Percentiles rank a stretch among this genome's conserved stretches.
phyloP scores from a whole-genome alignment of 2,113 vertebrate species.

The Hydropotes inermis region DNA sequence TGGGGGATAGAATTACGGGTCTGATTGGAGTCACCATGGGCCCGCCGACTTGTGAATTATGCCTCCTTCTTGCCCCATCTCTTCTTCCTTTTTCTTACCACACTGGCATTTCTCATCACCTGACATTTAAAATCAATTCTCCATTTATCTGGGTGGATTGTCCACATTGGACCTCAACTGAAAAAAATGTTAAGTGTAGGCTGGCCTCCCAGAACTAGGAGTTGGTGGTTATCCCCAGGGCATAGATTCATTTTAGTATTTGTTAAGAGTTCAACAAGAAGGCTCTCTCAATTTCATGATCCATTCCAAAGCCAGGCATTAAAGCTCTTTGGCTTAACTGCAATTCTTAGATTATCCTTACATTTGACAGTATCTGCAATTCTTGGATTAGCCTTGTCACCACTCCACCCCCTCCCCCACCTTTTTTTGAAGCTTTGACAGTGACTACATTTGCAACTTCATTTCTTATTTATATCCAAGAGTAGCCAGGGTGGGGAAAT shows the following conservation, averaged over 20 bases:
- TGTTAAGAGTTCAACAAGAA: neutral
- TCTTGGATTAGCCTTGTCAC: slow-evolving; percentile 16
- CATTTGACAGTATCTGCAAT: neutral
- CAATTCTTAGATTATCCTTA: neutral
- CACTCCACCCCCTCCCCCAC: neutral
- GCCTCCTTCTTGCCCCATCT: neutral
- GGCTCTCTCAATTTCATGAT: neutral
- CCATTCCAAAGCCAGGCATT: neutral
- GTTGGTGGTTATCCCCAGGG: neutral
- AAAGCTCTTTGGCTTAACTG: neutral
- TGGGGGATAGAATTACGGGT: slow-evolving; percentile 48
- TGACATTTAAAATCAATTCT: neutral
- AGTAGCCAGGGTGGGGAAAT: neutral
- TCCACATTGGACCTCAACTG: neutral
- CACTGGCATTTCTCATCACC: neutral
- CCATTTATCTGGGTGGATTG: neutral
- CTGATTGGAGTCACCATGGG: neutral
- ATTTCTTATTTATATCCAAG: neutral
- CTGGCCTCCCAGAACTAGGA: neutral
- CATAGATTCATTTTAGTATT: neutral
- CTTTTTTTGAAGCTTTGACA: neutral
- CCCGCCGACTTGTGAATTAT: neutral
- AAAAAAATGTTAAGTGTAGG: neutral
- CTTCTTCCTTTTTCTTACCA: neutral
- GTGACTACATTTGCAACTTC: neutral